Evolutionary conservation across 23 tunicate species (phyloP).

Genomic region (Trididemnum nubilum): DNA sequence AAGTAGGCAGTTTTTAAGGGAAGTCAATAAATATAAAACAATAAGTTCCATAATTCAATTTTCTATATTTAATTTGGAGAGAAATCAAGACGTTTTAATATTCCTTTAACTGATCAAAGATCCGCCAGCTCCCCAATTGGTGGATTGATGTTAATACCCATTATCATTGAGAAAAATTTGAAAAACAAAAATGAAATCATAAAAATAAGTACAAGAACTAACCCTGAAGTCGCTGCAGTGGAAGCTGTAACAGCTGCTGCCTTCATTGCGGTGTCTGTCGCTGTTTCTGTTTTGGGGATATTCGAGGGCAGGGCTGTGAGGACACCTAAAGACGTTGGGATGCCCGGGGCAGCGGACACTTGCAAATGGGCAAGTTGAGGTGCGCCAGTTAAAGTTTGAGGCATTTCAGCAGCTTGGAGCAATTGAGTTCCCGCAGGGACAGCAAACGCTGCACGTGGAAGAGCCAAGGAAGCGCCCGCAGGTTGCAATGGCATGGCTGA

Average conservation of each 20-base stretch:
- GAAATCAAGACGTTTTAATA: background rate
- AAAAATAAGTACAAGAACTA: background rate
- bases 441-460: background rate
- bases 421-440: background rate
- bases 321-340: background rate
- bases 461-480: slow-evolving; percentile 18
- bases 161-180: background rate
- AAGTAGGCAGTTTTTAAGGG: no score
- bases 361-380: slow-evolving; percentile 2
- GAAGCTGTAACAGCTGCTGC: slow-evolving; percentile 34
- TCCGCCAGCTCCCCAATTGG: no score
- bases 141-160: background rate
- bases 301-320: background rate
- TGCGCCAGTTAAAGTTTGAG: no score
- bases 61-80: no score
- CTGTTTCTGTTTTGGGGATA: no score
- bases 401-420: no score
- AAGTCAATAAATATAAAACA: no score
- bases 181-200: background rate
- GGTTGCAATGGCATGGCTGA: slow-evolving; percentile 6
- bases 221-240: slow-evolving; percentile 10
- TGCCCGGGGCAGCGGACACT: background rate
- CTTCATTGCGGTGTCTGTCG: no score
- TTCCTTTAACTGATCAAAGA: background rate
- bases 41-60: no score